Evolutionary conservation across 2,113 vertebrate genomes (phyloP), one percentile per base, ranked within the genome.

Genomic region (Oreochromis aureus): DNA sequence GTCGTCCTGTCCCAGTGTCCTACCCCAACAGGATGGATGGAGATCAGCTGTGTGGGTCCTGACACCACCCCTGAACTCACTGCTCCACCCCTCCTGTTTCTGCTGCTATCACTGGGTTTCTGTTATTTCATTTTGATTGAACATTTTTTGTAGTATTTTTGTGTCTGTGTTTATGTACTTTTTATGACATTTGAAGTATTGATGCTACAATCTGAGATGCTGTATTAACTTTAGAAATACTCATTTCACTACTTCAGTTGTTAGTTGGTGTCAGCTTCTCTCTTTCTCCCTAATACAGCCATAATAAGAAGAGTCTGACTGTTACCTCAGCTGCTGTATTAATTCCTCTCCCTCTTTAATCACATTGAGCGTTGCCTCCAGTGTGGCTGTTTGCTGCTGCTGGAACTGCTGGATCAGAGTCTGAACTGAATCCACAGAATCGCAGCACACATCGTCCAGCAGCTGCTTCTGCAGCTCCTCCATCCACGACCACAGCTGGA

Each of bases 401-500:
- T 99, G 98, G 86, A 99, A 99, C 97, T 99, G 98, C 91, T 99
- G 98, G 94, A 99, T 99, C 83, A 99, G 97, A 88, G 98, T 97
- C 96, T 99, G 99, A 54, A 99, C 98, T 0, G 98, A 98, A 82
- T 99, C 99, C 93, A 99, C 98, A 0, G 98, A 98, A 78, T 99
- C 98, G 6, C 98, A 98, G 90, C 97, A 97, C 83, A 99, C 98
- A 69, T 99, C 99, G 89, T 99, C 99, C 95, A 99, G 83, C 82
- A 99, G 97, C 96, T 99, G 98, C 95, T 99, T 99, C 96, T 99
- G 99, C 44, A 99, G 97, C 91, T 99, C 98, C 95, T 99, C 98
- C 99, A 99, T 99, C 99, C 99, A 99, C 54, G 98, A 98, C 99
- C 99, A 99, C 94, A 99, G 92, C 99, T 99, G 95, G 54, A 88